Evolutionary conservation across 2,888 invertebrate genomes (phyloP), one percentile per base, ranked within the genome.

Genomic region (Periphyllus acericola): DNA sequence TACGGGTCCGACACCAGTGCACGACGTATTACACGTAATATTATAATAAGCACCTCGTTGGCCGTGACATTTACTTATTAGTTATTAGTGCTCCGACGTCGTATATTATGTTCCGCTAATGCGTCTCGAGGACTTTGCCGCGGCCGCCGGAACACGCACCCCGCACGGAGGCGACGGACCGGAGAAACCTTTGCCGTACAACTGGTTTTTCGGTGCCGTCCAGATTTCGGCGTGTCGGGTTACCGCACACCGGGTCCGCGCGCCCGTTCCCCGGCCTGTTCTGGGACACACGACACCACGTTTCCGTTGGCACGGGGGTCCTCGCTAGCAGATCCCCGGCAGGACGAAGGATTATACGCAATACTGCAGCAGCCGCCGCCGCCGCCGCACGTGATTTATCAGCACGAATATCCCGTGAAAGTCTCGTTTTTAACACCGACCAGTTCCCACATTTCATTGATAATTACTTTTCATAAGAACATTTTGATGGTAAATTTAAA

Each of bases 221-320:
- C 29, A 4, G 14, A 82, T 82, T 82, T 71, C 32, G 71, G 32
- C 46, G 82, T 82, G 34, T 82, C 82, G 71, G 32, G 82, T 82
- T 82, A 68, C 71, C 34, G 71, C 46, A 46, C 14, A 46, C 46
- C 14, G 46, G 14, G 46, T 46, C 46, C 36, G 34, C 6, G 46
- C 72, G 34, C 72, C 14, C 72, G 11, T 14, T 17, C 80, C 8
- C 21, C 36, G n/a, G 19, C 3, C 80, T 19, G 55, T 8, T n/a
- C 55, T 17, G 32, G 25, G 81, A 82, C 25, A 82, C 34, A 46
- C 82, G 82, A 82, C 34, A 82, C 82, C 71, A 8, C 82, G n/a
- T 82, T 82, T 82, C 72, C 82, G 71, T 34, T 29, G 71, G 14
- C 40, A 11, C 21, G 81, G 66, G 9, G 68, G 68, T 68, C 36